These are phyloP conservation scores for Cephus sareptanus DNA, from an alignment of 2,888 invertebrate genomes.

Conservation along the genomic window DNA sequence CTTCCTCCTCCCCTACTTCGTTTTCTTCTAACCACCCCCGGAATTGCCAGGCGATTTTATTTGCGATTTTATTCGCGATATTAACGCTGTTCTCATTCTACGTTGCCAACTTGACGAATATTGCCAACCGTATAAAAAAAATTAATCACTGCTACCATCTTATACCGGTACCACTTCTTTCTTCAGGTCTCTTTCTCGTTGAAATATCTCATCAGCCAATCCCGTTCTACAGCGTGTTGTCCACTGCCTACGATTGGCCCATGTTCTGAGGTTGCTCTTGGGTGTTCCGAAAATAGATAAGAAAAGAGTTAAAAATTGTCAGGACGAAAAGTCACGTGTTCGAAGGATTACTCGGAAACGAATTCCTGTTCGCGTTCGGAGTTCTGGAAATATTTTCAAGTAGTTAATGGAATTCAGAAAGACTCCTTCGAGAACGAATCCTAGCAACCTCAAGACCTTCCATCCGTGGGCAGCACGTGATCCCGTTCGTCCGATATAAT, in stretches of 20 bases:
- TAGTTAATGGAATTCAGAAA: background rate
- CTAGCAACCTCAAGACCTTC: background rate
- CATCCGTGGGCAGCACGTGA: background rate
- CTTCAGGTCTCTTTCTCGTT: background rate
- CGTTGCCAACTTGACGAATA: background rate
- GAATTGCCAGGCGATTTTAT: slow-evolving; percentile 36
- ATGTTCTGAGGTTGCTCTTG: background rate
- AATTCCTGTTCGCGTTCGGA: background rate
- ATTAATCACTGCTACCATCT: background rate
- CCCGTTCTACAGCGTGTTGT: background rate
- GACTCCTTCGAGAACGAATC: background rate
- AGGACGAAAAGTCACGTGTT: background rate
- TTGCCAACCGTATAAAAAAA: background rate
- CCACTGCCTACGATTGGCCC: background rate
- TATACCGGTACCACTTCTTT: background rate
- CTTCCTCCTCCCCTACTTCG: slow-evolving; percentile 15
- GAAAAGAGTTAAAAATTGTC: background rate
- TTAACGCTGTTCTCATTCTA: slow-evolving; percentile 49
- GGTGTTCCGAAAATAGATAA: background rate
- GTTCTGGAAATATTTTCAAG: background rate
- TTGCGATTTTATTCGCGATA: slow-evolving; percentile 55
- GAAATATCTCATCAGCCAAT: background rate
- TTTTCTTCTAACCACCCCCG: slow-evolving; percentile 9
- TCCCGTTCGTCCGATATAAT: slow-evolving; percentile 18
- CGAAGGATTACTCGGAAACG: background rate